These are phyloP conservation scores for Cryptoprocta ferox DNA, from an alignment of 2,797 vertebrate species.

Conservation along the genomic window DNA sequence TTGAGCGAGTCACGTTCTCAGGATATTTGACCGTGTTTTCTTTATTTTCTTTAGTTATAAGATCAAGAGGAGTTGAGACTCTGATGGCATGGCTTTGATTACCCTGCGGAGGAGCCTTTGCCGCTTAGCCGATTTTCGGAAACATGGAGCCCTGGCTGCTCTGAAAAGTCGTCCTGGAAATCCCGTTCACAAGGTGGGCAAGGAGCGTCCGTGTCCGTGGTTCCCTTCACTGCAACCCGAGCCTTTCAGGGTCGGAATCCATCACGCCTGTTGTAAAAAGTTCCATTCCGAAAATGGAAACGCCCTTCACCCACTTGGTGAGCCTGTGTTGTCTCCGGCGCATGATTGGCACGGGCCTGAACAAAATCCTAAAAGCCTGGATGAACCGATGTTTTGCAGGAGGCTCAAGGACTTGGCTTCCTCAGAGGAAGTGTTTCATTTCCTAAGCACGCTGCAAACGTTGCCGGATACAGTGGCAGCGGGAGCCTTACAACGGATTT, in stretches of 20 bases:
- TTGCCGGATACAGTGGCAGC: slow-evolving; percentile 90
- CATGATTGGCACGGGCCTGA: slow-evolving; percentile 70
- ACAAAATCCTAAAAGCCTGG: slow-evolving; percentile 78
- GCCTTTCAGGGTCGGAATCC: slow-evolving; percentile 16
- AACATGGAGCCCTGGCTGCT: slow-evolving; percentile 62
- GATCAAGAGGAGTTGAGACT: neutral
- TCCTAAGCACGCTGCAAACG: slow-evolving; percentile 84
- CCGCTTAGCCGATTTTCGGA: slow-evolving; percentile 30
- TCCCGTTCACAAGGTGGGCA: neutral
- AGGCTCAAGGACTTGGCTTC: slow-evolving; percentile 85
- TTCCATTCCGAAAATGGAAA: slow-evolving; percentile 82
- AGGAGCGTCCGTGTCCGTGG: neutral
- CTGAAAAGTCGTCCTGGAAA: slow-evolving; percentile 68
- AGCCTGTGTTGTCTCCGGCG: slow-evolving; percentile 81
- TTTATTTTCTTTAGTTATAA: neutral
- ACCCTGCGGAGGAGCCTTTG: slow-evolving; percentile 71
- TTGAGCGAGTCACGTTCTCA: neutral
- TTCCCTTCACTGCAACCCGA: neutral
- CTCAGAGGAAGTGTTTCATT: slow-evolving; percentile 87
- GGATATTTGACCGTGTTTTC: neutral
- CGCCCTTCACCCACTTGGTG: slow-evolving; percentile 74
- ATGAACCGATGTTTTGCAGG: slow-evolving; percentile 85
- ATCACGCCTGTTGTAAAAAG: slow-evolving; percentile 55
- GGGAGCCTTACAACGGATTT: slow-evolving; percentile 89
- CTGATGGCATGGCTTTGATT: slow-evolving; percentile 83